Percentiles rank a stretch among this genome's conserved stretches.
Conservation (phyloP, 1,140 invertebrate species). For the Aradophagus sp. region DNA sequence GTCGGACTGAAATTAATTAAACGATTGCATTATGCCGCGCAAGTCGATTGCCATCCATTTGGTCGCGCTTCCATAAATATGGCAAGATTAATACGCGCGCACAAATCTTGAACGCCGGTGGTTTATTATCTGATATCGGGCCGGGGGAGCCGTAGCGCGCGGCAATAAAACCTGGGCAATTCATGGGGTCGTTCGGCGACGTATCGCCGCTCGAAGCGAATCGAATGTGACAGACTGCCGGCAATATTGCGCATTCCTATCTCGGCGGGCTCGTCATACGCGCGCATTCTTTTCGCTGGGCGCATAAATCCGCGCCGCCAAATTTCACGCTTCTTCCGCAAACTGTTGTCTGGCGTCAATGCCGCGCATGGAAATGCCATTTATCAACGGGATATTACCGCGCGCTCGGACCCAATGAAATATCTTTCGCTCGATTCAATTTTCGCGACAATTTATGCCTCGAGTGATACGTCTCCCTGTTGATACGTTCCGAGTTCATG, state of each 20-base stretch:
- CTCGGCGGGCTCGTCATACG: slow-evolving; percentile 48
- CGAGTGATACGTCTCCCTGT: no score
- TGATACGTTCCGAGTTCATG: no score
- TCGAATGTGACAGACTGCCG: slow-evolving; percentile 63
- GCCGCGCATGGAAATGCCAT: slow-evolving; percentile 8
- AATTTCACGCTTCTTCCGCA: slow-evolving; percentile 57
- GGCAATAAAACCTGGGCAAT: slow-evolving; percentile 60
- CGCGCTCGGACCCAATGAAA: no score
- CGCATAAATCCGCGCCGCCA: slow-evolving; percentile 30
- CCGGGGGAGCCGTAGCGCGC: slow-evolving; percentile 41
- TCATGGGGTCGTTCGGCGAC: slow-evolving; percentile 52
- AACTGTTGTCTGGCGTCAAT: slow-evolving; percentile 32
- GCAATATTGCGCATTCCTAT: slow-evolving; percentile 63
- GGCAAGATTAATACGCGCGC: slow-evolving; percentile 68
- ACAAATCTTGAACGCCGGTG: slow-evolving; percentile 66
- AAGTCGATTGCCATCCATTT: slow-evolving; percentile 30
- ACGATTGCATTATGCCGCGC: slow-evolving; percentile 13
- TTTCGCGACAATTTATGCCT: background rate
- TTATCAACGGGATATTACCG: background rate
- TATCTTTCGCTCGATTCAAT: no score
- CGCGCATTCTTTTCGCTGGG: slow-evolving; percentile 40
- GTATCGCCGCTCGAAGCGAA: slow-evolving; percentile 57
- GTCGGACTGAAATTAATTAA: no score
- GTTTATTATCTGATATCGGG: slow-evolving; percentile 60
- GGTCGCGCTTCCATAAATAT: slow-evolving; percentile 62